Base-by-base conservation (phyloP, 2,797 vertebrate species). In the Mormyrops attenuatus region DNA sequence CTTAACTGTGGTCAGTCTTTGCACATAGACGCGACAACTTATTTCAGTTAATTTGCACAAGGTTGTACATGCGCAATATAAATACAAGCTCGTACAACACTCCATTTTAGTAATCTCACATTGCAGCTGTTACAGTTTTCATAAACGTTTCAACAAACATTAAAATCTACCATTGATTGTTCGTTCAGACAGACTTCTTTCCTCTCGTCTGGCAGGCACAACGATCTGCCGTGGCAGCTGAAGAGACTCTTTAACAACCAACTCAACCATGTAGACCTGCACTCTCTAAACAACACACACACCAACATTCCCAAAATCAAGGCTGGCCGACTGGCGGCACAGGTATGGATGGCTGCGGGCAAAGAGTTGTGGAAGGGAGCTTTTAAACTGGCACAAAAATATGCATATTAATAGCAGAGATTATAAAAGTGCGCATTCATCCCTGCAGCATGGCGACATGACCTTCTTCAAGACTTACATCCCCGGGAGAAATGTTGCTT, bases 231-330 rank as follows among this genome's bases (percentile, higher is more conserved):
- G 5, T 98, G 97, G 97, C 96, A 97, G 91, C 90, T 99, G 89
- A 96, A 96, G 87, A 8, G 0, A 0, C 73, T 1, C 55, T 98
- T 97, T 94, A 97, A 98, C 93, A 98, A 98, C 87, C 93, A 94
- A 92, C 95, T 95, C 34, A 89, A 91, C 0, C 0, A 1, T 0
- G 97, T 97, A 90, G 94, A 97, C 93, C 95, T 99, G 20, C 55
- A 89, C 26, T 92, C 7, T 0, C 95, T 98, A 50, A 1, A 88
- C 0, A 63, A 0, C 41, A 99, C 98, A 0, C 97, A 98, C 94
- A 99, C 98, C 93, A 99, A 97, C 94, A 98, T 98, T 92, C 94
- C 93, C 1, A 99, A 99, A 92, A 96, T 99, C 90, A 96, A 66
- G 91, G 1, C 6, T 0, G 98, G 98, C 0, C 94, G 87, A 0